Conservation (phyloP, 1,140 invertebrate species). For the Penaeus japonicus region DNA sequence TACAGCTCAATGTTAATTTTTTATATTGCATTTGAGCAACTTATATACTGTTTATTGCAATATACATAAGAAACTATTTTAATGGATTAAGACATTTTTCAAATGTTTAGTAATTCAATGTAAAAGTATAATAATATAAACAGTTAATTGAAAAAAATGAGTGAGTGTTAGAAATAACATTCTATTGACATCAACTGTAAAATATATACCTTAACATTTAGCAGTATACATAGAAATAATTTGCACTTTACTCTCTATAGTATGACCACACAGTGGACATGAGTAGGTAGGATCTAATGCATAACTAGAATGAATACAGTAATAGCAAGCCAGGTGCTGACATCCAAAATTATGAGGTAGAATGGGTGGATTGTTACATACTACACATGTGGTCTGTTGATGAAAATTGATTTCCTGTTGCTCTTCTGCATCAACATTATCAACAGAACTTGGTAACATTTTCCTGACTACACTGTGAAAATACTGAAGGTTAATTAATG, state of each 20-base stretch:
- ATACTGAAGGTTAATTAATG: conserved; percentile 47
- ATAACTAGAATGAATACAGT: conserved; percentile 48
- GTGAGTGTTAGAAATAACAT: too few species aligned
- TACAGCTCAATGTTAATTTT: too few species aligned
- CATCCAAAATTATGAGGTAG: conserved; percentile 56
- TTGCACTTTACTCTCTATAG: conserved; percentile 27
- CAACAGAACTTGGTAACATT: conserved; percentile 47
- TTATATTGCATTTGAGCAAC: too few species aligned
- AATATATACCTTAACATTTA: too few species aligned
- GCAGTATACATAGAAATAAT: conserved; percentile 14
- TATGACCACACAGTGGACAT: conserved; percentile 53
- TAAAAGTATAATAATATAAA: too few species aligned
- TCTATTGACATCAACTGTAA: too few species aligned
- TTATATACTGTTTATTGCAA: too few species aligned
- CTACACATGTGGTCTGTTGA: conserved; percentile 40
- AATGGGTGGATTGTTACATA: conserved; percentile 39
- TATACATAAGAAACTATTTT: too few species aligned
- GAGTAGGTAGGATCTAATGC: conserved; percentile 32
- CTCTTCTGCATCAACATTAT: not conserved
- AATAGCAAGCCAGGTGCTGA: conserved; percentile 54
- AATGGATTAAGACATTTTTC: too few species aligned
- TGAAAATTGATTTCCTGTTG: not conserved
- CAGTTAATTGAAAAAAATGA: too few species aligned
- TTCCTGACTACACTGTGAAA: conserved; percentile 50
- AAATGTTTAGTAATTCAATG: too few species aligned